A percentile compares a stretch with the other conserved stretches of the same genome.
These are phyloP conservation scores for Gymnogyps californianus DNA, from an alignment of 2,113 vertebrate genomes.

Conservation along the genomic window DNA sequence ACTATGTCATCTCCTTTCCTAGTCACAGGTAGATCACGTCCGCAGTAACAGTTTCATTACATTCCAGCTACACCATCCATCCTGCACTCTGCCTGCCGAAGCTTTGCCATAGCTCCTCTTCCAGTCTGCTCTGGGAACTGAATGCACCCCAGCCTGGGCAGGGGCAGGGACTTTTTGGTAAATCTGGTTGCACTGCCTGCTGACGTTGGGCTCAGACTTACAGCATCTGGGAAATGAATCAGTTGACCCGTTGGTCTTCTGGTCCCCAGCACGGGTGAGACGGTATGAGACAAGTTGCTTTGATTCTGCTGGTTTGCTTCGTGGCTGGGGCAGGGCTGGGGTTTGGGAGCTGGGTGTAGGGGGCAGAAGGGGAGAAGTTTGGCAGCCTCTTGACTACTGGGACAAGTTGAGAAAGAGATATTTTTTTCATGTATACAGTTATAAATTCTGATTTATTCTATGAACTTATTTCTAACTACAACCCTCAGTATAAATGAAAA, in stretches of 20 bases:
- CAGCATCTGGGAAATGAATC: background rate
- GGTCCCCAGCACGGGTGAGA: background rate
- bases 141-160: background rate
- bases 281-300: accelerated
- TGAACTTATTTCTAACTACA: background rate
- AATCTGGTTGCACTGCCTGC: background rate
- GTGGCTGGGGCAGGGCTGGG: accelerated
- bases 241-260: background rate
- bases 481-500: background rate
- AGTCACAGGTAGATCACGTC: background rate
- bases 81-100: background rate
- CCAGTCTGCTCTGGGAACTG: background rate
- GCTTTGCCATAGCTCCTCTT: background rate
- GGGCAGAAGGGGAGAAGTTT: background rate
- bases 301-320: background rate
- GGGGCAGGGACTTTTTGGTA: too few species aligned
- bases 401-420: background rate
- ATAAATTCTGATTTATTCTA: background rate
- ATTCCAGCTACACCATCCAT: background rate
- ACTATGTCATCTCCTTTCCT: background rate
- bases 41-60: background rate
- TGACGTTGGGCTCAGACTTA: background rate
- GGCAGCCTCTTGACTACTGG: background rate
- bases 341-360: background rate
- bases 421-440: background rate